A percentile compares a stretch with the other conserved stretches of the same genome.
Evolutionary conservation across 2,113 vertebrate species (phyloP).

Genomic region (Bubo scandiacus): DNA sequence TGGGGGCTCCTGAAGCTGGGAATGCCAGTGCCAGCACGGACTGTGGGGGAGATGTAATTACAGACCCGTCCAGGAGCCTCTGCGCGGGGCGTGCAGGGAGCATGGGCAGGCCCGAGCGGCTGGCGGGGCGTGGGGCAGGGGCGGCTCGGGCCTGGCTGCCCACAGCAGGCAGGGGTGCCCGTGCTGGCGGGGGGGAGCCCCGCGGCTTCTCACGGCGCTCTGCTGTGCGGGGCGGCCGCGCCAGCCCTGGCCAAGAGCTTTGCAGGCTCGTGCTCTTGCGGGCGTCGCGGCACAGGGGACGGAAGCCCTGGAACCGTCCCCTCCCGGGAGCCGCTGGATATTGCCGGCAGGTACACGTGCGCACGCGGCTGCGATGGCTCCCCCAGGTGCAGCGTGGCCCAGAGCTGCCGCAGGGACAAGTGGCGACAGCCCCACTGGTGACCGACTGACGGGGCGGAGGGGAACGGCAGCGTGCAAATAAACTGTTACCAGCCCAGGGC

Average conservation of each 20-base stretch:
- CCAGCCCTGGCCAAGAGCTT: not conserved
- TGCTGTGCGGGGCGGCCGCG: accelerated
- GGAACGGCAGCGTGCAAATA: not conserved
- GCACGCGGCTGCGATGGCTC: not conserved
- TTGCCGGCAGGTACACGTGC: not conserved
- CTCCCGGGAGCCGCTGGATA: not conserved
- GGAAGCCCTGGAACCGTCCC: not conserved
- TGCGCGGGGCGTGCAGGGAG: too few species aligned
- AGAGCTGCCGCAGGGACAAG: not conserved
- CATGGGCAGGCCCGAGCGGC: too few species aligned
- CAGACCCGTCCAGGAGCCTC: not conserved
- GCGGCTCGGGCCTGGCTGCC: not conserved
- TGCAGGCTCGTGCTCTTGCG: not conserved
- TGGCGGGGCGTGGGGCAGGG: too few species aligned
- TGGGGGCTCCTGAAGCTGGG: not conserved
- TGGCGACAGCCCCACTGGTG: not conserved
- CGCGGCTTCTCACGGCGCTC: not conserved
- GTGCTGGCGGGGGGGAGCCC: too few species aligned
- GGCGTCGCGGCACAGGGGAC: accelerated
- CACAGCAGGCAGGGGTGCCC: too few species aligned
- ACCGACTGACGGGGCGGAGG: not conserved
- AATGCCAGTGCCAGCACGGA: not conserved
- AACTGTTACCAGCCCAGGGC: not conserved
- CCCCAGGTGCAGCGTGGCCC: not conserved
- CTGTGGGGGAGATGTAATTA: accelerated